Evolutionary conservation across 2,113 vertebrate genomes (phyloP), one percentile per base, ranked within the genome.

Genomic region (Todiramphus chloris): DNA sequence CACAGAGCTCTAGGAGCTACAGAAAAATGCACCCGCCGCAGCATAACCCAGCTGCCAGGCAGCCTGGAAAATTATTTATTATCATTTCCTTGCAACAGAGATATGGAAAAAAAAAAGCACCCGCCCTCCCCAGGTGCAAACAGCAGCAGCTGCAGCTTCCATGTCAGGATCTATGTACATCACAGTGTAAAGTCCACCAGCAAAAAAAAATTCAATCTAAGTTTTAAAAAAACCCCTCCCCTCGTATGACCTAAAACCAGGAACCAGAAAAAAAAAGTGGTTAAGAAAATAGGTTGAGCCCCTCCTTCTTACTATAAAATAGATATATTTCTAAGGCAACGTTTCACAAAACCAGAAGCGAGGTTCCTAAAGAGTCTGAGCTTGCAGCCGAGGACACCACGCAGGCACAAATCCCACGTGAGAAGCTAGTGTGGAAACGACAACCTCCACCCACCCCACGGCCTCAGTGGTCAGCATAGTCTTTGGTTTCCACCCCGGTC

Each of bases 21-120:
- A 88, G 67, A 95, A 69, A 85, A 80, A 70, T 3, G 7, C 39
- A 87, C 31, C 60, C 1, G 0, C 31, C 1, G 3, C 46, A 17
- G 64, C 44, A 13, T 58, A 73, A 70, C 83, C 44, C 15, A 0
- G 86, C 95, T 91, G 67, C 82, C 55, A 56, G 0, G 1, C 77
- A 95, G 94, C 94, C 80, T 70, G 89, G 76, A 50, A 18, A 39
- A 30, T 53, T 24, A 88, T 94, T 94, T 97, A 97, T 97, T 97
- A 72, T 60, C 8, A 39, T 83, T 96, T 96, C 86, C 86, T 97
- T 72, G 78, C 50, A 41, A 84, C 68, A 96, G 70, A 95, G 58
- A 90, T 43, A 89, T 3, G 81, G 85, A 13, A 50, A 50, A 14
- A 48, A 58, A 24, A 83, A 89, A 50, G 64, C 77, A 81, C 48